Evolutionary conservation across 1,140 invertebrate species (phyloP).

Genomic region (Hormaphis cornu): DNA sequence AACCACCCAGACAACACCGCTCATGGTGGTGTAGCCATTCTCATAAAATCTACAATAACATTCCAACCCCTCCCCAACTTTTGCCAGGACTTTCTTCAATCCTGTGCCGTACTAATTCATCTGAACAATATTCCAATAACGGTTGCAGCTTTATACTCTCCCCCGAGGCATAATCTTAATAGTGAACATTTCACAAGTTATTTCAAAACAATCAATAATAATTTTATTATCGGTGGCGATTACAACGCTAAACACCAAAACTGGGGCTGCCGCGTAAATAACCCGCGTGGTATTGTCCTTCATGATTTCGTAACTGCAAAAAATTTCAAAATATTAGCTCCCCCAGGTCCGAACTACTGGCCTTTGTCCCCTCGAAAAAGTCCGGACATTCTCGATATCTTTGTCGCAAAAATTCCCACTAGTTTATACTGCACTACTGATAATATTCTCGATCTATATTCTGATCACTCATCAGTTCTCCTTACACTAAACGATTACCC

Average conservation of each 20-base stretch:
- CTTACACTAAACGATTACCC: not conserved
- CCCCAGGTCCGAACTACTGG: slow-evolving; percentile 1
- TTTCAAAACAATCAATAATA: slow-evolving; percentile 33
- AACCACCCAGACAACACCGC: slow-evolving; percentile 1
- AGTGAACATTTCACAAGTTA: not conserved
- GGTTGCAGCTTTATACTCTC: slow-evolving; percentile 10
- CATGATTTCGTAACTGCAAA: slow-evolving; percentile 37
- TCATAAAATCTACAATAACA: slow-evolving; percentile 1
- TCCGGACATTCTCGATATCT: slow-evolving; percentile 11
- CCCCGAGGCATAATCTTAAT: not conserved
- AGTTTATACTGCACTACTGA: not conserved
- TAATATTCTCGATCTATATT: not conserved
- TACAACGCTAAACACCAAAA: slow-evolving; percentile 43
- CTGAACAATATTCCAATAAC: not conserved
- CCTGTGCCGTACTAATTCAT: not conserved
- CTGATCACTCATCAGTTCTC: slow-evolving; percentile 3
- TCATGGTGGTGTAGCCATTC: slow-evolving; percentile 19
- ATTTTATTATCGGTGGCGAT: slow-evolving; percentile 41
- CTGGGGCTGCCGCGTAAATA: slow-evolving; percentile 42
- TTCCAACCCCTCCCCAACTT: not conserved
- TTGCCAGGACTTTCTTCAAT: not conserved
- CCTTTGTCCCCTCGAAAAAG: not conserved
- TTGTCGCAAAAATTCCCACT: not conserved
- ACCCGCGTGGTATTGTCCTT: slow-evolving; percentile 39
- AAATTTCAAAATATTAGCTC: slow-evolving; percentile 20